Percentiles rank a stretch among this genome's conserved stretches.
phyloP scores from a whole-genome alignment of 2,888 invertebrate genomes.

The Polylopha cassiicola region DNA sequence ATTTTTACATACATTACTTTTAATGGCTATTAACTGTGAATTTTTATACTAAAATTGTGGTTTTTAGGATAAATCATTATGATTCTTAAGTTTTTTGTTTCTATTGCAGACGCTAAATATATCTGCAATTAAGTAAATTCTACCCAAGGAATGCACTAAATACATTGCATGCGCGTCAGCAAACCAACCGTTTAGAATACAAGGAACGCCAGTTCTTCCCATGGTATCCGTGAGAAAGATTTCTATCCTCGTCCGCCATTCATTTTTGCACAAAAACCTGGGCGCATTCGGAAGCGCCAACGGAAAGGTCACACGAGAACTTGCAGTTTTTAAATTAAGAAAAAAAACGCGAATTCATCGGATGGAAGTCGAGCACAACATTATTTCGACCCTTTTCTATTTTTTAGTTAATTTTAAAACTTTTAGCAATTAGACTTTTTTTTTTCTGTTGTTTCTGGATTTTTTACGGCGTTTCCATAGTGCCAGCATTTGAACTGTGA shows the following conservation, averaged over 20 bases:
- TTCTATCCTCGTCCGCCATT: conserved; percentile 60
- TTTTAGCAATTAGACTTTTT: conserved; percentile 5
- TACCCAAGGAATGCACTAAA: conserved; percentile 18
- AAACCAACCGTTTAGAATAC: conserved; percentile 25
- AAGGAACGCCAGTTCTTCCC: conserved; percentile 50
- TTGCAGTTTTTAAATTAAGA: conserved; percentile 41
- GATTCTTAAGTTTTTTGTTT: no score
- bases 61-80: no score
- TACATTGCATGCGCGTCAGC: conserved; percentile 20
- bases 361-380: conserved; percentile 18
- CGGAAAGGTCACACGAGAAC: conserved; percentile 69
- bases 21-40: conserved; percentile 12
- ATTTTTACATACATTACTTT: conserved; percentile 1
- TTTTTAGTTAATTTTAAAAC: conserved; percentile 6
- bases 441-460: neutral
- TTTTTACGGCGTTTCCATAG: conserved; percentile 1
- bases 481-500: conserved; percentile 16
- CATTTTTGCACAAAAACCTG: conserved; percentile 63
- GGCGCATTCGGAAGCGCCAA: conserved; percentile 48
- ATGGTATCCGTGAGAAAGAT: conserved; percentile 70
- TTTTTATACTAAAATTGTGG: no score
- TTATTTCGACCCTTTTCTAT: conserved; percentile 1
- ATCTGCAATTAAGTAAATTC: conserved; percentile 10
- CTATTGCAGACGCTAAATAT: conserved; percentile 1
- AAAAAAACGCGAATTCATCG: conserved; percentile 30